A percentile compares a stretch with the other conserved stretches of the same genome.
phyloP scores from a whole-genome alignment of 2,888 invertebrate genomes.

The Lasioglossum zephyrum region DNA sequence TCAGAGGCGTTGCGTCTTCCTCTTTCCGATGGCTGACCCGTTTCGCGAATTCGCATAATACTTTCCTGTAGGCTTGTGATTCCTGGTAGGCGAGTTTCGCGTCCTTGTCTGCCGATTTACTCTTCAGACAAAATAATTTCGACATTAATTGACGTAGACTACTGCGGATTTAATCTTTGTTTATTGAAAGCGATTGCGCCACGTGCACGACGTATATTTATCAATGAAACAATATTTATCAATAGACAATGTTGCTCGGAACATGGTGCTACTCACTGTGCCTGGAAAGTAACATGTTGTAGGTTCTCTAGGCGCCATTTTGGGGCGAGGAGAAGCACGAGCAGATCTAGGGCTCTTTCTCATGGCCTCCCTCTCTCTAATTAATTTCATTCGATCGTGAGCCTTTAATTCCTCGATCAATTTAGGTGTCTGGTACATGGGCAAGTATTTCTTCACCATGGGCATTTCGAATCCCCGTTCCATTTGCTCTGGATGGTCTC shows the following conservation, averaged over 20 bases:
- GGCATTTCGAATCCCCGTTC: slow-evolving; percentile 55
- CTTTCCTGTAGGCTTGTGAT: slow-evolving; percentile 67
- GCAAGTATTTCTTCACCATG: slow-evolving; percentile 69
- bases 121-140: slow-evolving; percentile 11
- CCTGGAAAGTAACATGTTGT: not conserved
- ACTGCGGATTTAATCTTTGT: not conserved
- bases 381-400: slow-evolving; percentile 70
- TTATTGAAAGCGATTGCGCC: not conserved
- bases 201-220: not conserved
- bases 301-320: not conserved
- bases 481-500: not conserved
- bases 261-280: not conserved
- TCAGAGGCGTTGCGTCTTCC: slow-evolving; percentile 25
- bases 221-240: not conserved
- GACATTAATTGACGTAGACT: not conserved
- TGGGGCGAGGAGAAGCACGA: not conserved
- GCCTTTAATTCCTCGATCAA: slow-evolving; percentile 72
- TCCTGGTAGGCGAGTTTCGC: slow-evolving; percentile 70
- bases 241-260: not conserved
- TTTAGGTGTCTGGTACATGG: slow-evolving; percentile 68
- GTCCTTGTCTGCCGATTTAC: slow-evolving; percentile 6
- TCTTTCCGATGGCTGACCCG: slow-evolving; percentile 13
- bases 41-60: slow-evolving; percentile 68
- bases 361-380: slow-evolving; percentile 64
- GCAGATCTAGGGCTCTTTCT: slow-evolving; percentile 16